Base-by-base conservation (phyloP, 2,113 vertebrate species). In the Turdus rufiventris region DNA sequence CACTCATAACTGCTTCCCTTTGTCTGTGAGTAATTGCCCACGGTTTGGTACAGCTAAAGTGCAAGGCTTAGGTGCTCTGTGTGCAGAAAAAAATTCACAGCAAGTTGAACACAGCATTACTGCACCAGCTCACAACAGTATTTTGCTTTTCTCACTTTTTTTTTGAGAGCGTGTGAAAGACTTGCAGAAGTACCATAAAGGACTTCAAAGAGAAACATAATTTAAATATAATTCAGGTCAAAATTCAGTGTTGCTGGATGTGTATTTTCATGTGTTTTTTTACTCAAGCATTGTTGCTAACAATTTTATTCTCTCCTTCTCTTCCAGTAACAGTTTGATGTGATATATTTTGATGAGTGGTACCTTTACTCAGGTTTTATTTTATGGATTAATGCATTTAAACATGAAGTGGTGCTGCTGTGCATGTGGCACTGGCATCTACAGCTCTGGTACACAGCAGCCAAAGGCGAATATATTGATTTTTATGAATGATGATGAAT, bases 401-500 rank as follows among this genome's bases (percentile, higher is more conserved):
- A 91, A 65, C 92, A 67, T 70, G 88, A 91, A 88, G 74, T 45
- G 66, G 6, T 86, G 51, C 86, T 56, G 47, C 78, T 70, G 56
- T 72, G 56, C 34, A 33, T 62, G 75, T 70, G 85, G 20, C 75
- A 40, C 63, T 91, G 68, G 45, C 85, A 79, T 84, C 72, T 89
- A 61, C 25, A 34, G 61, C 66, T 93, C 79, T 88, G 82, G 63
- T 88, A 89, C 72, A 57, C 57, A 85, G 74, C 90, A 91, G 90
- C 95, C 91, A 67, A 88, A 95, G 92, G 94, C n/a, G 0, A 90
- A 88, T 67, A 57, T 85, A 96, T 94, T 96, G 94, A 96, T 96
- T 97, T 96, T 95, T 96, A 82, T 91, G 95, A 91, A 88, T 83
- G 90, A 81, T 91, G 82, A 93, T 95, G 87, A 93, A 73, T 84